Percentiles rank a stretch among this genome's conserved stretches.
Evolutionary conservation across 92 coral and sea anemone species (phyloP).

Genomic region (Hydrozoanthus gracilis): DNA sequence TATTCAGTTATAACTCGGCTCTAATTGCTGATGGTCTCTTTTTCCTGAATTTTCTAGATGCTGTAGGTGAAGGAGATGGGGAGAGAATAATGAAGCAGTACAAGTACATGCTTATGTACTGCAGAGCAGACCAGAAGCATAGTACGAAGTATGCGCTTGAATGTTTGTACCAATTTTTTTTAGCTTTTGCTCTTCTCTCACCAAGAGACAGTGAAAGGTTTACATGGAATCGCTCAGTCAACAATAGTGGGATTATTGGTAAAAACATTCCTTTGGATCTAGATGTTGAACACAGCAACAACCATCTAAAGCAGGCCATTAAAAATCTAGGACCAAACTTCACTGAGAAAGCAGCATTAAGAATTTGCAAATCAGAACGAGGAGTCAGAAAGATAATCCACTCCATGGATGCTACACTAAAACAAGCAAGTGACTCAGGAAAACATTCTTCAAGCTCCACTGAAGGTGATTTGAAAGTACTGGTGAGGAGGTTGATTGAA

Average conservation of each 20-base stretch:
- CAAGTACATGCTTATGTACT: background rate
- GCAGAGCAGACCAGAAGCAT: slow-evolving; percentile 17
- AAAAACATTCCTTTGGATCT: slow-evolving; percentile 41
- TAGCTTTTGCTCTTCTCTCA: slow-evolving; percentile 45
- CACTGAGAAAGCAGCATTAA: slow-evolving; percentile 42
- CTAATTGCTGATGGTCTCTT: slow-evolving; percentile 26
- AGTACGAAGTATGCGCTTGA: slow-evolving; percentile 53
- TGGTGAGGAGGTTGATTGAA: slow-evolving; percentile 29
- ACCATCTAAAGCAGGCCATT: slow-evolving; percentile 39
- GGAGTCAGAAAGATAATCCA: slow-evolving; percentile 38
- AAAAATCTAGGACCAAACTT: slow-evolving; percentile 57
- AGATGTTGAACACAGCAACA: slow-evolving; percentile 54
- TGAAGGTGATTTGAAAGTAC: slow-evolving; percentile 22
- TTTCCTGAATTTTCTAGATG: slow-evolving; percentile 39
- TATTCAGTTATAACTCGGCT: slow-evolving; percentile 24
- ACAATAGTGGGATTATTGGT: slow-evolving; percentile 44
- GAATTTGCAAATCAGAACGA: slow-evolving; percentile 48
- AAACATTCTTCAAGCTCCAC: slow-evolving; percentile 24
- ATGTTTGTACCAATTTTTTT: slow-evolving; percentile 52
- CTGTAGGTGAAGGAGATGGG: slow-evolving; percentile 7
- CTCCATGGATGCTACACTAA: slow-evolving; percentile 34
- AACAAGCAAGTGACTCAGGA: slow-evolving; percentile 20
- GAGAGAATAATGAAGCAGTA: background rate
- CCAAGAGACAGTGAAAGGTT: slow-evolving; percentile 55
- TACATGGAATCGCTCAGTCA: slow-evolving; percentile 50